These are phyloP conservation scores for Beris chalybata DNA, from an alignment of 2,888 invertebrate genomes.

Conservation along the genomic window DNA sequence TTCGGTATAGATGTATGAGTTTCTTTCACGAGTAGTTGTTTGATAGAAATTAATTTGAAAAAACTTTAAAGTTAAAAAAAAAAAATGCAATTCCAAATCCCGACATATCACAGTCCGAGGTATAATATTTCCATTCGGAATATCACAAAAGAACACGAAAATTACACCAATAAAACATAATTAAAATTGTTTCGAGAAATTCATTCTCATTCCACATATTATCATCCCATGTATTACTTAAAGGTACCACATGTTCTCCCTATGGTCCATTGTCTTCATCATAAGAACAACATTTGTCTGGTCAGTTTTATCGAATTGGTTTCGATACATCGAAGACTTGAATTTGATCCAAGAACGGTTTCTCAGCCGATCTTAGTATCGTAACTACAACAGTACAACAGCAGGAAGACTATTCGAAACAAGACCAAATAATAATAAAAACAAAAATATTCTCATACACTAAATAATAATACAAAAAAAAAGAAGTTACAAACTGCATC, in stretches of 20 bases:
- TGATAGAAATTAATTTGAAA: too few species aligned
- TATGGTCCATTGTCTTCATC: conserved; percentile 14
- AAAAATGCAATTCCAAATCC: too few species aligned
- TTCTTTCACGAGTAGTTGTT: too few species aligned
- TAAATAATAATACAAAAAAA: conserved; percentile 19
- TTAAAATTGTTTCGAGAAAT: conserved; percentile 7
- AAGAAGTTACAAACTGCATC: conserved; percentile 21
- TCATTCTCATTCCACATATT: not conserved
- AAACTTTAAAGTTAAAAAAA: too few species aligned
- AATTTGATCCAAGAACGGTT: not conserved
- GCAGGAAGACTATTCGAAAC: conserved; percentile 24
- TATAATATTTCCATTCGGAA: too few species aligned
- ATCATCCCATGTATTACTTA: not conserved
- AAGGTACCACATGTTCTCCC: conserved; percentile 10
- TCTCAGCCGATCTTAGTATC: not conserved
- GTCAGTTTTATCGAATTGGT: not conserved
- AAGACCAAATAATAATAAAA: conserved; percentile 24
- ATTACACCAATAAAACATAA: not conserved
- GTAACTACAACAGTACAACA: conserved; percentile 17
- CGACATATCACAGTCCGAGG: too few species aligned
- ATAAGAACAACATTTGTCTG: conserved; percentile 10
- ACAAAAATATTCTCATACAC: conserved; percentile 25
- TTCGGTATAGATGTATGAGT: too few species aligned
- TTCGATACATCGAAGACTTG: not conserved
- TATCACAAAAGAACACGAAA: too few species aligned